Conservation (phyloP, 2,797 vertebrate genomes). For the Spinus olivaceus region DNA sequence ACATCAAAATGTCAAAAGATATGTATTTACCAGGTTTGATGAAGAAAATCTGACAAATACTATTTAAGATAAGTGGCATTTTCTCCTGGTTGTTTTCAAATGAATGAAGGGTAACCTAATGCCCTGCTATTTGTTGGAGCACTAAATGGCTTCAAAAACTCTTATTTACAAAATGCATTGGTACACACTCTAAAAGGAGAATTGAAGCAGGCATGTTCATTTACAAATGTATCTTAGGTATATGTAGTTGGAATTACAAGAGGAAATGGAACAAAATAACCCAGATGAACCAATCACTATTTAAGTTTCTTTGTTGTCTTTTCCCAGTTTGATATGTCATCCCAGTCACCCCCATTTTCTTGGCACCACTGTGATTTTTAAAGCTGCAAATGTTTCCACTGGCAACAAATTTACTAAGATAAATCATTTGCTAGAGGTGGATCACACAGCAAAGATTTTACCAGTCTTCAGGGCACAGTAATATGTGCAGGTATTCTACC, state of each 20-base stretch:
- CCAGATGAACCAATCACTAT: background rate
- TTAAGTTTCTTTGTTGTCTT: background rate
- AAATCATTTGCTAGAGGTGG: background rate
- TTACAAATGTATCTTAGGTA: constrained; percentile 12
- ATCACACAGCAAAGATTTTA: background rate
- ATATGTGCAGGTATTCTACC: background rate
- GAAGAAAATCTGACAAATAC: constrained; percentile 82
- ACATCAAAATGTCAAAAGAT: constrained; percentile 81
- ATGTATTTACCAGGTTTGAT: constrained; percentile 82
- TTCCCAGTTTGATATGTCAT: background rate
- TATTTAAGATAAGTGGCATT: constrained; percentile 81
- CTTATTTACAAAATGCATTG: constrained; percentile 58
- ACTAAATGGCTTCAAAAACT: constrained; percentile 72
- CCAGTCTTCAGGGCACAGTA: background rate
- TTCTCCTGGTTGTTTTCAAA: constrained; percentile 80
- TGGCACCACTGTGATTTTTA: background rate
- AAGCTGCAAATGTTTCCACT: background rate
- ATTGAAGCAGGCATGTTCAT: constrained; percentile 6
- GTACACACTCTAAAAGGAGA: constrained; percentile 28
- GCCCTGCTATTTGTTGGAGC: constrained; percentile 68
- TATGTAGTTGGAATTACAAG: background rate
- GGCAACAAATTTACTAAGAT: background rate
- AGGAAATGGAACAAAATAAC: background rate
- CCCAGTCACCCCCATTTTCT: background rate
- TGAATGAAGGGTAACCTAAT: constrained; percentile 78